Evolutionary conservation across 2,113 vertebrate species (phyloP), one percentile per base, ranked within the genome.

Genomic region (Stegastes partitus): DNA sequence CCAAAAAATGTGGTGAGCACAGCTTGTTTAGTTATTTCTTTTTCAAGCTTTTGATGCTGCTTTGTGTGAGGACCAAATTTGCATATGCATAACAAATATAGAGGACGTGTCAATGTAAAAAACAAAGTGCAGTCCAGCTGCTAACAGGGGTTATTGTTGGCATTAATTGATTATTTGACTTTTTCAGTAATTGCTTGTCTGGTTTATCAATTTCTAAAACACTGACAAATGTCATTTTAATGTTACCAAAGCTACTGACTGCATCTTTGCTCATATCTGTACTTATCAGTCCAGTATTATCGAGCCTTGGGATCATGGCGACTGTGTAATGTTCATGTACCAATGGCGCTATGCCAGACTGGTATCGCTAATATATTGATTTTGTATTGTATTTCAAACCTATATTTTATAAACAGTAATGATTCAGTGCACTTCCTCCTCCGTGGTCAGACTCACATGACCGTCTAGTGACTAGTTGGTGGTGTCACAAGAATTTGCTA

Each of bases 1-100:
- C 97, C 98, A 15, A 97, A 98, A 92, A 96, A 98, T 94, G 96
- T 97, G 95, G 98, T 99, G 94, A 96, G 95, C 74, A 26, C 1
- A 3, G 4, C 8, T 3, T 68, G 57, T 34, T 56, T 37, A 26
- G 3, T 21, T 2, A 26, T 1, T 49, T 26, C 9, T 61, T 19
- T 2, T 5, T 75, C 1, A 26, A 68, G 19, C 11, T 8, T 22
- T 28, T 23, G 10, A n/a, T 21, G 5, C 26, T 62, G 19, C 15
- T 42, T 3, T 42, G 70, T 59, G 54, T 51, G 14, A 54, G 11
- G 8, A 22, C 3, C 3, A 31, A 3, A 44, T 31, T 37, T 42
- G 14, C 5, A 25, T 22, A n/a, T 59, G 11, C 19, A 64, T 1
- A 37, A 5, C 11, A 64, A 75, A 47, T 26, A 54, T 34, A 28